phyloP scores from a whole-genome alignment of 2,113 vertebrate species.

The Rhinolophus ferrumequinum region DNA sequence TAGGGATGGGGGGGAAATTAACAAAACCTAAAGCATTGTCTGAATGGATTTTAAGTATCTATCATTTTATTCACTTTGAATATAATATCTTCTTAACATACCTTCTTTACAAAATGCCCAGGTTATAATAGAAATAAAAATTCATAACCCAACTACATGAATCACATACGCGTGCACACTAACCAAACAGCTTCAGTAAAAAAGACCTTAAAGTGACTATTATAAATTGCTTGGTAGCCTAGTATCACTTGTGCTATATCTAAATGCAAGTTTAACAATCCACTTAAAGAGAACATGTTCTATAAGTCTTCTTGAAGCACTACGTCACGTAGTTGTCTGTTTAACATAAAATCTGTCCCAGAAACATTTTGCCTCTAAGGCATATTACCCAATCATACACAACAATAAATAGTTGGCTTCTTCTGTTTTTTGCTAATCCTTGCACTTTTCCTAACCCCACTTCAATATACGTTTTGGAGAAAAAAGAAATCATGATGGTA shows the following conservation, averaged over 20 bases:
- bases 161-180: not conserved
- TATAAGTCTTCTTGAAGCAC: not conserved
- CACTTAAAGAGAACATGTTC: not conserved
- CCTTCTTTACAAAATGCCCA: not conserved
- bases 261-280: conserved; percentile 6
- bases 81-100: not conserved
- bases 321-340: not conserved
- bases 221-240: conserved; percentile 10
- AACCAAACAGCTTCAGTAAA: not conserved
- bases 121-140: conserved; percentile 49
- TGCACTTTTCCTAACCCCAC: not conserved
- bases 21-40: conserved; percentile 50
- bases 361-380: conserved; percentile 22
- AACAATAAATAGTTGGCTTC: not conserved
- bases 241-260: not conserved
- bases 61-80: conserved; percentile 45
- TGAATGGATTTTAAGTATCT: conserved; percentile 66
- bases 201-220: not conserved
- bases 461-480: not conserved
- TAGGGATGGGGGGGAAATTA: conserved; percentile 54
- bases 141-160: not conserved
- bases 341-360: not conserved
- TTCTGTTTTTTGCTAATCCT: not conserved
- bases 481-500: not conserved
- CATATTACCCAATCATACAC: not conserved